Conservation (phyloP, 2,797 vertebrate genomes). For the Agapornis canus region DNA sequence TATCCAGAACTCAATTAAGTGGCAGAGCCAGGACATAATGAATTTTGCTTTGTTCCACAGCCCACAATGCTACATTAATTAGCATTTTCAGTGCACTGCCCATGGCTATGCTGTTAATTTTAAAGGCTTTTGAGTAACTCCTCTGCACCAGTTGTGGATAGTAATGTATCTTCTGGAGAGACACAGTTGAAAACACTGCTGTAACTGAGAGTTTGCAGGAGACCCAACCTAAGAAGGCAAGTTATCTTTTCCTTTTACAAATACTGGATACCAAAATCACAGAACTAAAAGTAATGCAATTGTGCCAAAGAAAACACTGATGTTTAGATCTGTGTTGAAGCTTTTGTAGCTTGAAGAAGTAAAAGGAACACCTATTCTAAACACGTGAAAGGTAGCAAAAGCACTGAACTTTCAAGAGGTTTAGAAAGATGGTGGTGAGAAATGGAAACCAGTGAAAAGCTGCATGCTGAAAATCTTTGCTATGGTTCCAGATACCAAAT, state of each 20-base stretch:
- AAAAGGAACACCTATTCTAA: neutral
- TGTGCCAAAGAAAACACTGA: neutral
- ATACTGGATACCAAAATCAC: neutral
- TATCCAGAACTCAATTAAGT: constrained; percentile 25
- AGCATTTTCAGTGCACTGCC: constrained; percentile 47
- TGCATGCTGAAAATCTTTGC: neutral
- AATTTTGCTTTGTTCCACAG: constrained; percentile 52
- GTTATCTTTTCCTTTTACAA: neutral
- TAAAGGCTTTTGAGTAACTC: constrained; percentile 54
- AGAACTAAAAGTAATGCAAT: neutral
- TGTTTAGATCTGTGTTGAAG: neutral
- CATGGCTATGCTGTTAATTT: constrained; percentile 45
- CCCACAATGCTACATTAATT: constrained; percentile 25
- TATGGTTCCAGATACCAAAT: neutral
- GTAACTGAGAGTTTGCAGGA: neutral
- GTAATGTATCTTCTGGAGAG: constrained; percentile 17
- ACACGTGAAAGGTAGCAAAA: neutral
- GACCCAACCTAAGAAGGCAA: neutral
- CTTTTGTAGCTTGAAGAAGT: fast-evolving
- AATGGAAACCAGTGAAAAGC: neutral
- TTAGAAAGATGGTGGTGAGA: neutral
- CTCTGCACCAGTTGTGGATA: constrained; percentile 16
- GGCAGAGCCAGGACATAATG: constrained; percentile 29
- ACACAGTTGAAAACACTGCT: neutral
- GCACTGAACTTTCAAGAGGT: neutral